Conservation (phyloP, 1,140 invertebrate genomes). For the Bradynema listronoti region DNA sequence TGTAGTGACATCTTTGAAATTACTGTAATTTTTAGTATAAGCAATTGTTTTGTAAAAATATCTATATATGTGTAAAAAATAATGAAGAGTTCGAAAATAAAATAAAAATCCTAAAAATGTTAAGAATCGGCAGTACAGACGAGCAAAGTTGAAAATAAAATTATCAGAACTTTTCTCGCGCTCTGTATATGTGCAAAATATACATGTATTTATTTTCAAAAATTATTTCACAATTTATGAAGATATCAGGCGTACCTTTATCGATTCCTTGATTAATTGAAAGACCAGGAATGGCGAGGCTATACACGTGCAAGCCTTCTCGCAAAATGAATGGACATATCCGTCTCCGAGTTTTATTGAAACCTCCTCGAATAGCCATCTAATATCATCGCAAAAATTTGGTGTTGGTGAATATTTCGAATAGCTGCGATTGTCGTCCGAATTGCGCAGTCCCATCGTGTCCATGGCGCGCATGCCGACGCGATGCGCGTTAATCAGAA, state of each 20-base stretch:
- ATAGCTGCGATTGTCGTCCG: slow-evolving; percentile 22
- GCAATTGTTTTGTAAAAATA: too few species aligned
- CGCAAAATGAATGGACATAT: slow-evolving; percentile 29
- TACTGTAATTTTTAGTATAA: too few species aligned
- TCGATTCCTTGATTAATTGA: slow-evolving; percentile 15
- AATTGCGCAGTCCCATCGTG: slow-evolving; percentile 27
- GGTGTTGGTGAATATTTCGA: slow-evolving; percentile 32
- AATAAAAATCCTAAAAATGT: too few species aligned
- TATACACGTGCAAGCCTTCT: slow-evolving; percentile 25
- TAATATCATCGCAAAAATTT: slow-evolving; percentile 30
- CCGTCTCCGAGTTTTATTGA: slow-evolving; percentile 24
- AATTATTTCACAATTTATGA: not conserved
- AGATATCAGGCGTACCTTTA: not conserved
- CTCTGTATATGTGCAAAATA: too few species aligned
- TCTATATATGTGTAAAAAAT: too few species aligned
- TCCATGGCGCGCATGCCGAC: slow-evolving; percentile 37
- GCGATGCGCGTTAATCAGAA: slow-evolving; percentile 26
- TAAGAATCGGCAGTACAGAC: too few species aligned
- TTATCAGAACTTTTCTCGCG: too few species aligned
- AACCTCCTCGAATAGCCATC: slow-evolving; percentile 26
- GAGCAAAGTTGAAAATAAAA: too few species aligned
- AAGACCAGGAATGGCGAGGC: slow-evolving; percentile 28
- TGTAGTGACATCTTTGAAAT: too few species aligned
- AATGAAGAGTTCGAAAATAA: too few species aligned
- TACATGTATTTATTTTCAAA: too few species aligned